Percentiles rank a stretch among this genome's conserved stretches.
These are phyloP conservation scores for Anas georgica DNA, from an alignment of 2,797 vertebrate genomes.

Conservation along the genomic window DNA sequence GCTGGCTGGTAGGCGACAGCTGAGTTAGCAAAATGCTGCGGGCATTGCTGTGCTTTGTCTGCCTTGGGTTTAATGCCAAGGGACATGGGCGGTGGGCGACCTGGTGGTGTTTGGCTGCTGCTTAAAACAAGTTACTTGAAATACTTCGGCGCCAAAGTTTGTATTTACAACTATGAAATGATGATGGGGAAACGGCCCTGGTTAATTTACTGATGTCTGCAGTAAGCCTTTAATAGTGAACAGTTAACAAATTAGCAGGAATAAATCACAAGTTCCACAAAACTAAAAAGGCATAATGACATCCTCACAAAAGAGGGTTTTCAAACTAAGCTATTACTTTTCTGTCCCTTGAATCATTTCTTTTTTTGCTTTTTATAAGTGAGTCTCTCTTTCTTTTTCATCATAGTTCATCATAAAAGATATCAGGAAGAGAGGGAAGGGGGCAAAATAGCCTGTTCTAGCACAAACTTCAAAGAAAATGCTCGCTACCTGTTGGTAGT, in stretches of 20 bases:
- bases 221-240: too few species aligned
- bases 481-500: background rate
- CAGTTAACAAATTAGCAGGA: background rate
- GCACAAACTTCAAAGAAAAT: background rate
- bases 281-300: background rate
- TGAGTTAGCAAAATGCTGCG: rapidly evolving
- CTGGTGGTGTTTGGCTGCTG: background rate
- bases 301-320: background rate
- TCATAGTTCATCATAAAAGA: background rate
- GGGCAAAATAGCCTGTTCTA: background rate
- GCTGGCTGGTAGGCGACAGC: rapidly evolving
- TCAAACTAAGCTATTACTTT: background rate
- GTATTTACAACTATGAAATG: background rate
- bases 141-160: background rate
- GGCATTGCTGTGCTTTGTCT: rapidly evolving
- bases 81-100: too few species aligned
- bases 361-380: background rate
- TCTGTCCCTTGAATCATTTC: background rate
- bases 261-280: background rate
- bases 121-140: background rate
- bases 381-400: background rate
- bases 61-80: background rate
- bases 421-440: background rate
- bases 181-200: background rate
- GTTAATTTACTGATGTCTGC: background rate